Evolutionary conservation across 2,888 invertebrate species (phyloP).

Genomic region (Dioctria linearis): DNA sequence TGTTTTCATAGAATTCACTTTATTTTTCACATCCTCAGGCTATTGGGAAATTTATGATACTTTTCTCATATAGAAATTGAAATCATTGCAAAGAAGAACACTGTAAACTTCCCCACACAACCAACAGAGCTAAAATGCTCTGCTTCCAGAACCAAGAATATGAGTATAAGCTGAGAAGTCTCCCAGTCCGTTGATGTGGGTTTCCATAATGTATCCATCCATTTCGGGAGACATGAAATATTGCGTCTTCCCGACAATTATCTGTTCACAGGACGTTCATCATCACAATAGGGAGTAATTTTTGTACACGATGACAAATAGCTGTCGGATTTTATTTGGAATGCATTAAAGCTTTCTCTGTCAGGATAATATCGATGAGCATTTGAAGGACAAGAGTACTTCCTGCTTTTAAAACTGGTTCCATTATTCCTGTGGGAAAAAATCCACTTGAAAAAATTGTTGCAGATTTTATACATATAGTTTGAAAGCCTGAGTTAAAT

Average conservation of each 20-base stretch:
- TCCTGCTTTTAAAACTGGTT: constrained; percentile 33
- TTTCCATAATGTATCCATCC: constrained; percentile 54
- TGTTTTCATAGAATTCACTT: constrained; percentile 48
- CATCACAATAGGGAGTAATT: constrained; percentile 27
- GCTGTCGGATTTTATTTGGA: constrained; percentile 44
- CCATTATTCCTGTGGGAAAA: too few species aligned
- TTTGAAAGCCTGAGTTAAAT: too few species aligned
- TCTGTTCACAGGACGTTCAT: constrained; percentile 53
- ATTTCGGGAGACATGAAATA: constrained; percentile 56
- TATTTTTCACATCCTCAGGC: constrained; percentile 53
- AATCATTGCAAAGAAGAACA: constrained; percentile 50
- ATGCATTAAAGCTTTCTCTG: constrained; percentile 34
- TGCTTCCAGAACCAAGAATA: too few species aligned
- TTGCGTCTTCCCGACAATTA: constrained; percentile 57
- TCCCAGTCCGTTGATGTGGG: not conserved
- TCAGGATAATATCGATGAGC: constrained; percentile 29
- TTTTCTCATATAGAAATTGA: constrained; percentile 56
- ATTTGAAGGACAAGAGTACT: constrained; percentile 32
- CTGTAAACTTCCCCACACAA: constrained; percentile 17
- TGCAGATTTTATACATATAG: too few species aligned
- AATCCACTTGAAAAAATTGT: too few species aligned
- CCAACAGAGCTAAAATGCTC: not conserved
- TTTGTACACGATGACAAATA: constrained; percentile 44
- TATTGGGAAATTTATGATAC: constrained; percentile 57
- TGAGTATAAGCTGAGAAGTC: too few species aligned